Percentiles rank a stretch among this genome's conserved stretches.
These are phyloP conservation scores for Coryphaenoides rupestris DNA, from an alignment of 2,113 vertebrate species.

Conservation along the genomic window DNA sequence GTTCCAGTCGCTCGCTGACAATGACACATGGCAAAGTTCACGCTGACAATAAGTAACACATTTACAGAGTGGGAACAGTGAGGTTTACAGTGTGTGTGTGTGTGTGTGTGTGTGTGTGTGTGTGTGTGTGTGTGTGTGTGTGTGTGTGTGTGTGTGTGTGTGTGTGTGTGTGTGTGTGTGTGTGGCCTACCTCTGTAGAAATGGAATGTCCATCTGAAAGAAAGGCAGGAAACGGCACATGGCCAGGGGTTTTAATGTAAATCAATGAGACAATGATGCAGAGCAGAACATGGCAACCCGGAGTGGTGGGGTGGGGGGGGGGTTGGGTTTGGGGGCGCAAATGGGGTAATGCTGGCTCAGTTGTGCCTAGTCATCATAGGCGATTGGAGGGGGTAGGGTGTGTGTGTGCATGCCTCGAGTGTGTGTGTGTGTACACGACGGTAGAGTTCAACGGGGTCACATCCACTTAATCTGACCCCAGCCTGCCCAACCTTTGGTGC, in stretches of 20 bases:
- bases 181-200: constrained; percentile 77
- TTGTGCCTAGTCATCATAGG: too few relatives aligned
- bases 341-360: too few relatives aligned
- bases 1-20: constrained; percentile 81
- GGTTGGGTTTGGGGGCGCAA: not conserved
- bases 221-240: constrained; percentile 12
- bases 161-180: not conserved
- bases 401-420: too few relatives aligned
- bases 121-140: too few relatives aligned
- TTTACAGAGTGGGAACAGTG: constrained; percentile 1
- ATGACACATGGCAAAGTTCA: constrained; percentile 56
- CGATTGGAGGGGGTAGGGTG: not conserved
- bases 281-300: not conserved
- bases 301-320: not conserved
- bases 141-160: not conserved
- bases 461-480: constrained; percentile 55
- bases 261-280: not conserved
- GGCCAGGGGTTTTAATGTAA: not conserved
- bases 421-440: not conserved
- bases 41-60: constrained; percentile 1
- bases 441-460: constrained; percentile 40
- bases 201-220: constrained; percentile 85
- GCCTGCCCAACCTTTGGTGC: constrained; percentile 15
- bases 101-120: too few relatives aligned
- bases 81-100: not conserved